Evolutionary conservation across 2,888 invertebrate genomes (phyloP), one percentile per base, ranked within the genome.

Genomic region (Eupithecia dodoneata): DNA sequence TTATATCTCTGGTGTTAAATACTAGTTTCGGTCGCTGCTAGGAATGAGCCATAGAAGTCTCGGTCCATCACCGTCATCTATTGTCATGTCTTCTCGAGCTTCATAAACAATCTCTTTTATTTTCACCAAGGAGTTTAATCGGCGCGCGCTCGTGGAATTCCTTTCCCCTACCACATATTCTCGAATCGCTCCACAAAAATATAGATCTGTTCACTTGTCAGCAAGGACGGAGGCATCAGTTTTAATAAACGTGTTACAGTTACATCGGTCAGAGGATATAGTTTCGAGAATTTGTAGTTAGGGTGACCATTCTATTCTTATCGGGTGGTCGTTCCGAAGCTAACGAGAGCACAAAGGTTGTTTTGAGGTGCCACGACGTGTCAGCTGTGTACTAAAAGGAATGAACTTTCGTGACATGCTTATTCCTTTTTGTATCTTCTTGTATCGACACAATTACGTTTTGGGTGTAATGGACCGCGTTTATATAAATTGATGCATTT

Each of bases 31-130:
- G 87, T 89, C 88, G 91, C 83, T 84, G 81, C 83, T 84, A 82
- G 79, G 80, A 80, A 86, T 85, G 84, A 84, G 84, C 88, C 85
- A 83, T 87, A 87, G 83, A 86, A 88, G 90, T 87, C 90, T 90
- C 88, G 89, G 90, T 91, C 90, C 92, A 93, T 94, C 94, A 93
- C 88, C 89, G 91, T 89, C 91, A 88, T 92, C 94, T 93, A 94
- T 94, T 94, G 94, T 94, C 92, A 92, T 92, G 95, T 92, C 93
- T 93, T 92, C 94, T 91, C 89, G 89, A 89, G 90, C 92, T 93
- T 94, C 93, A 93, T 94, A 94, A 94, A 94, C 94, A 94, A 93
- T 93, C 92, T 94, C 91, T 92, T 95, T 94, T 95, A 94, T 94
- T 95, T 94, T 94, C 92, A 93, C 92, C 92, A 92, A 93, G 89